Conservation (phyloP, 2,797 vertebrate genomes). For the Crypturellus tataupa region DNA sequence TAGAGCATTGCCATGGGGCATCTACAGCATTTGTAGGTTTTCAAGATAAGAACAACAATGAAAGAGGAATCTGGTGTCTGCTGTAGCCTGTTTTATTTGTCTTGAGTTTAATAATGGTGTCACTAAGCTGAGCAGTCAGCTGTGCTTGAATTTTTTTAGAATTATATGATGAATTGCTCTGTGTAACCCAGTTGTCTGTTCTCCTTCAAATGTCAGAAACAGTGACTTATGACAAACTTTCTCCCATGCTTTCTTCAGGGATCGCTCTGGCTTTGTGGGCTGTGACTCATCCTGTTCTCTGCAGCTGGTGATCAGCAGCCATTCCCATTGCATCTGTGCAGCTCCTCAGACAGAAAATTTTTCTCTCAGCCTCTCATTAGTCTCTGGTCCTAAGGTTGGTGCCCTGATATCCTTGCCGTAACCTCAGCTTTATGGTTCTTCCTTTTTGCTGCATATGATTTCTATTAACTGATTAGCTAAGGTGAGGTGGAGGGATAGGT, state of each 20-base stretch:
- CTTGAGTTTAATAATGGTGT: constrained; percentile 5
- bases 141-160: neutral
- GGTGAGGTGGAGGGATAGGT: neutral
- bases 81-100: neutral
- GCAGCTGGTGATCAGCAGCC: neutral
- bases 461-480: neutral
- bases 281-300: neutral
- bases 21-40: neutral
- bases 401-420: neutral
- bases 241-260: neutral
- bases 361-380: neutral
- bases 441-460: neutral
- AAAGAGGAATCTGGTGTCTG: neutral
- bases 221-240: neutral
- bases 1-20: neutral
- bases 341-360: neutral
- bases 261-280: neutral
- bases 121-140: constrained; percentile 7
- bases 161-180: neutral
- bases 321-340: neutral
- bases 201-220: neutral
- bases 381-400: neutral
- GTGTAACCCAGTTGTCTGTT: neutral
- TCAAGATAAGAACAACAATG: neutral
- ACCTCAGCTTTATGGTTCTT: neutral